Evolutionary conservation across 2,888 invertebrate species (phyloP).

Genomic region (Drosophila tanythrix): DNA sequence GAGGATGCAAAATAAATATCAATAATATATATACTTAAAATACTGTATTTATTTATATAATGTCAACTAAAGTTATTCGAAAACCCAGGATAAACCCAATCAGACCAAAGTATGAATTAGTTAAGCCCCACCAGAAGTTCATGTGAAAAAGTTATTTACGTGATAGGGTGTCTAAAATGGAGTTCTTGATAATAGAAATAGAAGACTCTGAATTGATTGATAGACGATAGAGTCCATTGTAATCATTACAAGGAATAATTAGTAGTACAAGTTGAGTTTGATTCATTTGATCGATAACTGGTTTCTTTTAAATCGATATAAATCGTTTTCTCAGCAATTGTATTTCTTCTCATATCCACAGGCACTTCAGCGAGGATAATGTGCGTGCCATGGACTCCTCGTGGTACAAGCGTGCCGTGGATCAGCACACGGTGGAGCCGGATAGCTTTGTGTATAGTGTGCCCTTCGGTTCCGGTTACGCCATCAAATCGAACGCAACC

Average conservation of each 20-base stretch:
- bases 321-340: background rate
- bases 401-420: slow-evolving; percentile 96
- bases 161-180: too few species aligned
- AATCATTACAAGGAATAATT: too few species aligned
- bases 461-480: slow-evolving; percentile 85
- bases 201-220: too few species aligned
- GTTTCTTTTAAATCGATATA: background rate
- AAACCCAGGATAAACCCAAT: too few species aligned
- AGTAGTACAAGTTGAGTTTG: background rate
- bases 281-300: background rate
- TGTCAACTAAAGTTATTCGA: too few species aligned
- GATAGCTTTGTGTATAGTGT: slow-evolving; percentile 96
- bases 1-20: too few species aligned
- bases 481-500: slow-evolving; percentile 86
- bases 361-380: slow-evolving; percentile 93
- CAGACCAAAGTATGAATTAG: too few species aligned
- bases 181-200: too few species aligned
- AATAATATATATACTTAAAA: background rate
- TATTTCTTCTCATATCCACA: slow-evolving; percentile 78
- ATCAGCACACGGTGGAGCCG: slow-evolving; percentile 93
- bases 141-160: too few species aligned
- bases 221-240: too few species aligned
- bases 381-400: slow-evolving; percentile 93
- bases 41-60: too few species aligned
- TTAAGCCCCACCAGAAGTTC: too few species aligned